These are phyloP conservation scores for Clupea harengus DNA, from an alignment of 2,113 vertebrate species.

Conservation along the genomic window DNA sequence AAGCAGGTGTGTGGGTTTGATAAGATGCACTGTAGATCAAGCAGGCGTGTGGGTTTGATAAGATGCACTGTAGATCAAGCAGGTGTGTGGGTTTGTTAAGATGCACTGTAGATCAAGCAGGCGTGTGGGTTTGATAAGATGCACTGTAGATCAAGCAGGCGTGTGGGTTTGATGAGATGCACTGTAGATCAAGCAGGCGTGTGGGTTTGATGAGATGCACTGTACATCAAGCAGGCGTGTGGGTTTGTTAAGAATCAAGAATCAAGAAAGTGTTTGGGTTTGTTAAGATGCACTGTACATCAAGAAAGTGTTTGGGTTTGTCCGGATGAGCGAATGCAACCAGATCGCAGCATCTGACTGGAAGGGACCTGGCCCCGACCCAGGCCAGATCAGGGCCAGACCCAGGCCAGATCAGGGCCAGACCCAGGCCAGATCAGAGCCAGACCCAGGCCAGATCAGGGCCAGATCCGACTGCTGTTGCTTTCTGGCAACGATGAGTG, in stretches of 20 bases:
- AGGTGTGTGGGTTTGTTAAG: not conserved
- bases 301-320: not conserved
- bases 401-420: not conserved
- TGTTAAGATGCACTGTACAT: too few species aligned
- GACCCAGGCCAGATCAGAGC: not conserved
- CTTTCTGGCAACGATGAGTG: too few species aligned
- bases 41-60: not conserved
- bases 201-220: too few species aligned
- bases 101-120: not conserved
- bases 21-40: too few species aligned
- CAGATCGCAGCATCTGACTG: not conserved
- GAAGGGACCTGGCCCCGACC: too few species aligned
- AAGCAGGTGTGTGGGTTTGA: too few species aligned
- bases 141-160: not conserved
- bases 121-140: not conserved
- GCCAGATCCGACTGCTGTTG: not conserved
- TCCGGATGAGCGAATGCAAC: not conserved
- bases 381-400: not conserved
- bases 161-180: not conserved
- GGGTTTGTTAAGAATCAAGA: not conserved
- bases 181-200: not conserved
- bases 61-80: not conserved
- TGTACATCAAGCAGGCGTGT: not conserved
- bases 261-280: not conserved
- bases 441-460: not conserved